Evolutionary conservation across 2,113 vertebrate species (phyloP).

Genomic region (Tiliqua scincoides): DNA sequence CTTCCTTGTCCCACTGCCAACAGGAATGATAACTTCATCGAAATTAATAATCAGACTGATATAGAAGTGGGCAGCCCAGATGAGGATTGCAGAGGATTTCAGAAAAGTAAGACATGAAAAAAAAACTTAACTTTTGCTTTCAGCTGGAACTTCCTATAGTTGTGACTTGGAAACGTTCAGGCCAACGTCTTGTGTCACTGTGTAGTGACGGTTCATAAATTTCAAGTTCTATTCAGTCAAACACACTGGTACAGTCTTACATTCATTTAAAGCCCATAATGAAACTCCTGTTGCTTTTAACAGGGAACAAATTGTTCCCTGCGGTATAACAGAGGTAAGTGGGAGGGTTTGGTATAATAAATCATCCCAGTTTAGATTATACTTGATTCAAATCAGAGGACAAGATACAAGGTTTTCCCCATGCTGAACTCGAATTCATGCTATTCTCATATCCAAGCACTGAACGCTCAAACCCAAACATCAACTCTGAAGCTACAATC

Average conservation of each 20-base stretch:
- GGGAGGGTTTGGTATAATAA: background rate
- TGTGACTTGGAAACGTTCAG: background rate
- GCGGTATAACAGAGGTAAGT: background rate
- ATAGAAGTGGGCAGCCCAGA: conserved; percentile 4
- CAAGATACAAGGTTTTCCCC: background rate
- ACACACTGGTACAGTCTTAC: background rate
- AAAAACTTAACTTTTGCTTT: background rate
- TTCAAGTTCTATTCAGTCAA: background rate
- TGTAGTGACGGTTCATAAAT: background rate
- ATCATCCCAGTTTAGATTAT: background rate
- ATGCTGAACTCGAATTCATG: too few species aligned
- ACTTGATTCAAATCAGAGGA: background rate
- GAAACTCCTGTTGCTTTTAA: conserved; percentile 9
- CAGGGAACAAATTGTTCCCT: background rate
- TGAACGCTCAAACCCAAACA: background rate
- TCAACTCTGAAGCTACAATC: background rate
- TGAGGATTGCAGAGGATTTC: background rate
- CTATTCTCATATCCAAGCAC: background rate
- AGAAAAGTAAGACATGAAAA: background rate
- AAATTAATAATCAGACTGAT: background rate
- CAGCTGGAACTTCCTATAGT: background rate
- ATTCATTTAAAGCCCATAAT: conserved; percentile 13
- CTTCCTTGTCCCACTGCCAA: background rate
- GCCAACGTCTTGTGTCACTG: background rate
- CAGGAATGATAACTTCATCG: background rate